Conservation (phyloP, 2,113 vertebrate species). For the Limnothrissa miodon region DNA sequence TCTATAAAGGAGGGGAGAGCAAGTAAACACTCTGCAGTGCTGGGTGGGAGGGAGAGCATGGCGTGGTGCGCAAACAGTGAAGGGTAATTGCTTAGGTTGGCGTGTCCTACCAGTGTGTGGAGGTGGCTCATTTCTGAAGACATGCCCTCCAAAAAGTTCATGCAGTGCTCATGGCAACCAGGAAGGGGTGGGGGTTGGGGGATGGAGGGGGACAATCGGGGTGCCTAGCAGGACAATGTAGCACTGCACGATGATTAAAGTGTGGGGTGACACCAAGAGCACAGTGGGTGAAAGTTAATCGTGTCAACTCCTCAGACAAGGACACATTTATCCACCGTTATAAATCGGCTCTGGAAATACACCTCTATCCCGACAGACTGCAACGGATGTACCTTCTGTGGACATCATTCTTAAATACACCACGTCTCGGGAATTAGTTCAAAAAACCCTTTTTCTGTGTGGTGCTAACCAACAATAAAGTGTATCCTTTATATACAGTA, state of each 20-base stretch:
- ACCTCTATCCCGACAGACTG: not conserved
- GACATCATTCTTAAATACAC: not conserved
- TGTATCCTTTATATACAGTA: not conserved
- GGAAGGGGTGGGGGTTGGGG: slow-evolving; percentile 28
- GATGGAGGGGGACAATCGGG: not conserved
- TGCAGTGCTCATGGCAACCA: not conserved
- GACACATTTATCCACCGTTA: slow-evolving; percentile 52
- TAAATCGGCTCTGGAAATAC: not conserved
- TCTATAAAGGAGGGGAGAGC: slow-evolving; percentile 33
- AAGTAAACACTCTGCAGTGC: slow-evolving; percentile 24
- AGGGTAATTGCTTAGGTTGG: not conserved
- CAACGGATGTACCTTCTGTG: not conserved
- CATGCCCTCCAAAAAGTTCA: slow-evolving; percentile 39
- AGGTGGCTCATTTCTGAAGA: slow-evolving; percentile 38
- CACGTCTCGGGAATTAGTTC: not conserved
- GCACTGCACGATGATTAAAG: slow-evolving; percentile 45
- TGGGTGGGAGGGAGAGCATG: not conserved
- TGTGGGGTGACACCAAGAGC: slow-evolving; percentile 28
- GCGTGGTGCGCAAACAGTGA: not conserved
- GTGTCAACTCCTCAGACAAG: slow-evolving; percentile 42
- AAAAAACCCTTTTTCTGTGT: not conserved
- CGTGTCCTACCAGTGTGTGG: slow-evolving; percentile 27
- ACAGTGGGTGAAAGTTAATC: slow-evolving; percentile 56
- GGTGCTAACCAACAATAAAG: not conserved
- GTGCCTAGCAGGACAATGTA: slow-evolving; percentile 1